Evolutionary conservation across 53 echinoderm and acorn worm species (phyloP), one percentile per base, ranked within the genome.

Genomic region (Holothuria leucospilota): DNA sequence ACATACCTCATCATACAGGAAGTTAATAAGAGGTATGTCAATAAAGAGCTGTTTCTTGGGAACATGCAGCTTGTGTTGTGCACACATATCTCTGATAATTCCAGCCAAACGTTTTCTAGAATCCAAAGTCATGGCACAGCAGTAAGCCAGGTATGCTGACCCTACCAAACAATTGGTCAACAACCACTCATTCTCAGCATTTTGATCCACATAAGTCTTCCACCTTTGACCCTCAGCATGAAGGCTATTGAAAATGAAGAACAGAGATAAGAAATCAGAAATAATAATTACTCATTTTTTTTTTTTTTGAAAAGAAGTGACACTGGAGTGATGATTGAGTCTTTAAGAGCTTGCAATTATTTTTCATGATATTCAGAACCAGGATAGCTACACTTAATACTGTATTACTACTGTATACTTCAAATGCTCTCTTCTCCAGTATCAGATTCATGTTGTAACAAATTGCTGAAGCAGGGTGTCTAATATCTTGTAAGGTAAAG

Each of bases 61-160:
- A 21, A 95, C 92, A 9, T 93, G 95, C 34, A 99, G 85, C 26
- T 92, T 90, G 25, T 91, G 93, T 30, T 89, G 88, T 13, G 38
- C 86, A 77, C 98, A 95, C 73, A 95, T 85, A 42, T 92, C 89
- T 62, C 82, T 90, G 79, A 95, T 93, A 82, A 88, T 90, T 0
- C 88, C 89, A 25, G 93, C 90, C 39, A 99, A 70, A 15, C 99
- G 86, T 8, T 75, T 82, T 24, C 99, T 91, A 1, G 90, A 92
- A 58, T 95, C 99, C 26, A 89, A 39, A 16, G 92, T 90, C 99
- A 98, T 99, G n/a, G 93, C 95, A 21, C 93, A 93, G 28, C 93
- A 94, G 94, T 98, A 99, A 0, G 94, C 95, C 64, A 99, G 92
- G 91, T 93, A 99, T 23, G 95, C 95, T 14, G 99, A 88, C 8